Percentiles rank a stretch among this genome's conserved stretches.
Evolutionary conservation across 2,113 vertebrate species (phyloP).

Genomic region (Miniopterus natalensis): DNA sequence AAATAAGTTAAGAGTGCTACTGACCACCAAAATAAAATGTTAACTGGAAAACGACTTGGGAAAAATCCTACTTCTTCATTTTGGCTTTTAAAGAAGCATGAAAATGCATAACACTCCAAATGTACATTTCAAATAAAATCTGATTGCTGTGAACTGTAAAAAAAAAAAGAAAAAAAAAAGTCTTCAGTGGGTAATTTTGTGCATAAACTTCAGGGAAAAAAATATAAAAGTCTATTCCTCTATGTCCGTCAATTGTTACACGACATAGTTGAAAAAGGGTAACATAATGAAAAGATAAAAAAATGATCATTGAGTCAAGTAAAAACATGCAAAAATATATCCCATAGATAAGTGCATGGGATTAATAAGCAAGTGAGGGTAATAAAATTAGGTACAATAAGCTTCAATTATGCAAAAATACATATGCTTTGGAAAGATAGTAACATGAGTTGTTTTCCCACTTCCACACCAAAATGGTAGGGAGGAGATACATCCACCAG

Average conservation of each 20-base stretch:
- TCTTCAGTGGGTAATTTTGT: not conserved
- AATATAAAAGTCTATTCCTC: not conserved
- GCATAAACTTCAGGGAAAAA: conserved; percentile 42
- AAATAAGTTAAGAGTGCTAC: not conserved
- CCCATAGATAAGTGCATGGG: conserved; percentile 16
- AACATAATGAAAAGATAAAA: conserved; percentile 7
- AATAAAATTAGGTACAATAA: not conserved
- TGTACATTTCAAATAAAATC: not conserved
- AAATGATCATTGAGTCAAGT: not conserved
- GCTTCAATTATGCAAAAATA: not conserved
- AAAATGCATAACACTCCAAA: not conserved
- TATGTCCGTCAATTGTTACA: not conserved
- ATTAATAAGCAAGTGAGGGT: not conserved
- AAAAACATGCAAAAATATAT: not conserved
- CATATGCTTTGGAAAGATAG: not conserved
- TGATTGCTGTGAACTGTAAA: not conserved
- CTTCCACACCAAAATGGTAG: not conserved
- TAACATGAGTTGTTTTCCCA: not conserved
- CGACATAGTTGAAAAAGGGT: not conserved
- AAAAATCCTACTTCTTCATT: not conserved
- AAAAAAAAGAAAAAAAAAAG: not conserved
- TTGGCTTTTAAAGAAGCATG: not conserved
- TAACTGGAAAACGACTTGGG: not conserved
- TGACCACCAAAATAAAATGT: not conserved
- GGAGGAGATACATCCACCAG: not conserved